A percentile compares a stretch with the other conserved stretches of the same genome.
These are phyloP conservation scores for Dasysyrphus tricinctus DNA, from an alignment of 2,888 invertebrate genomes.

Conservation along the genomic window DNA sequence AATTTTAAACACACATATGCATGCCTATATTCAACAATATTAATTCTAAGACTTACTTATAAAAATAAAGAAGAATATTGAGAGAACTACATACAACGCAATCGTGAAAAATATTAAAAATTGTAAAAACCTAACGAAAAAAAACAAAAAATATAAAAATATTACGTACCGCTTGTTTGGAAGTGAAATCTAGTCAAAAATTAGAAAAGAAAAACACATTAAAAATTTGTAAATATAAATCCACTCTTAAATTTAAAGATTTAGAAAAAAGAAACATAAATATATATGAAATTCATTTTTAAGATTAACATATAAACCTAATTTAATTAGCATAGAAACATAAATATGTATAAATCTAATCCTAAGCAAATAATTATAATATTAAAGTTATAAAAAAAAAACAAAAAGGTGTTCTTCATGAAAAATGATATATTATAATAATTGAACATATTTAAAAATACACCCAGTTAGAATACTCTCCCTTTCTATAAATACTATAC, in stretches of 20 bases:
- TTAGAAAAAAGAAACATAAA: constrained; percentile 3
- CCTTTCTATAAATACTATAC: constrained; percentile 58
- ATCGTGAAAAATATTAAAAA: background rate
- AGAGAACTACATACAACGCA: constrained; percentile 20
- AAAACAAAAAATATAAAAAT: constrained; percentile 6
- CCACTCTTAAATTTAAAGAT: constrained; percentile 7
- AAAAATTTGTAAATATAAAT: constrained; percentile 15
- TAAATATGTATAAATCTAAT: background rate
- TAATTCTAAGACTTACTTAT: background rate
- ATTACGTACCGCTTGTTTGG: background rate
- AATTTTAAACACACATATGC: background rate
- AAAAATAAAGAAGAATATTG: background rate
- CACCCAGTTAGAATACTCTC: constrained; percentile 65
- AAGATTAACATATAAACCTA: constrained; percentile 42
- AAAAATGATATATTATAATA: constrained; percentile 23
- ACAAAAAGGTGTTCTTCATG: constrained; percentile 57
- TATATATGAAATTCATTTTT: constrained; percentile 44
- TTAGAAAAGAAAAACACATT: constrained; percentile 5
- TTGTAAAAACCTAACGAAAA: constrained; percentile 11
- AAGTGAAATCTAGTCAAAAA: constrained; percentile 4
- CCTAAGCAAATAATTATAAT: constrained; percentile 27
- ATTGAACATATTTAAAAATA: constrained; percentile 63
- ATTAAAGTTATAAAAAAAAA: constrained; percentile 16
- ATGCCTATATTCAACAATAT: background rate
- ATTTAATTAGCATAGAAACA: constrained; percentile 46